A percentile compares a stretch with the other conserved stretches of the same genome.
These are phyloP conservation scores for Leptobrachium leishanense DNA, from an alignment of 2,113 vertebrate species.

Conservation along the genomic window DNA sequence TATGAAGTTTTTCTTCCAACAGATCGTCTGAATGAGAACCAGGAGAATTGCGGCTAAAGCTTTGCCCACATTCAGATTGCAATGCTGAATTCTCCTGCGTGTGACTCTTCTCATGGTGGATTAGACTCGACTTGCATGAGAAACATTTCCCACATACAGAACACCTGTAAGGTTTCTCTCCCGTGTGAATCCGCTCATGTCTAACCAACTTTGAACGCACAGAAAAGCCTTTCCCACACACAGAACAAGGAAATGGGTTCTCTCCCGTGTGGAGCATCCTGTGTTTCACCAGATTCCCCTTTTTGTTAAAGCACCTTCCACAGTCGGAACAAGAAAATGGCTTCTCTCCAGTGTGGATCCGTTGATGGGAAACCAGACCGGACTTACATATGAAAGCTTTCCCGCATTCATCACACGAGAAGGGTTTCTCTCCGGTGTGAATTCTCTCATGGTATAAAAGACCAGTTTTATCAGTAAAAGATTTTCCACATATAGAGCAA, in stretches of 20 bases:
- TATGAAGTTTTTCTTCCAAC: no score
- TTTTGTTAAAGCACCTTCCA: constrained; percentile 51
- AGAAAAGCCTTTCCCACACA: no score
- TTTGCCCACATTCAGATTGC: no score
- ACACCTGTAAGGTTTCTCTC: no score
- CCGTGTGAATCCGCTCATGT: no score
- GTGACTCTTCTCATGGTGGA: no score
- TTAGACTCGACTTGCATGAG: no score
- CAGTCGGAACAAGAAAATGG: neutral
- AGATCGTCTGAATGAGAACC: no score
- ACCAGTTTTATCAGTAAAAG: neutral
- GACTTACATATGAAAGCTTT: neutral
- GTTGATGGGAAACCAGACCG: neutral
- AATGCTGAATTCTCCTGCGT: no score
- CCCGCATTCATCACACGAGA: neutral
- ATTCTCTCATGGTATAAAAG: neutral
- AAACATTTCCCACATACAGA: no score
- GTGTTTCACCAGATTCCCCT: constrained; percentile 49
- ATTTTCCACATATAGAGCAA: neutral
- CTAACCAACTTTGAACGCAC: no score
- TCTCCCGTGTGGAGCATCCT: constrained; percentile 42
- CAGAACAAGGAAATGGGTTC: constrained; percentile 47
- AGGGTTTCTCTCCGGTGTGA: constrained; percentile 1
- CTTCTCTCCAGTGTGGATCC: constrained; percentile 1
- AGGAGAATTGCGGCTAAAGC: no score